Base-by-base conservation (phyloP, 2,888 invertebrate genomes). In the Meiosimyza platycephala region DNA sequence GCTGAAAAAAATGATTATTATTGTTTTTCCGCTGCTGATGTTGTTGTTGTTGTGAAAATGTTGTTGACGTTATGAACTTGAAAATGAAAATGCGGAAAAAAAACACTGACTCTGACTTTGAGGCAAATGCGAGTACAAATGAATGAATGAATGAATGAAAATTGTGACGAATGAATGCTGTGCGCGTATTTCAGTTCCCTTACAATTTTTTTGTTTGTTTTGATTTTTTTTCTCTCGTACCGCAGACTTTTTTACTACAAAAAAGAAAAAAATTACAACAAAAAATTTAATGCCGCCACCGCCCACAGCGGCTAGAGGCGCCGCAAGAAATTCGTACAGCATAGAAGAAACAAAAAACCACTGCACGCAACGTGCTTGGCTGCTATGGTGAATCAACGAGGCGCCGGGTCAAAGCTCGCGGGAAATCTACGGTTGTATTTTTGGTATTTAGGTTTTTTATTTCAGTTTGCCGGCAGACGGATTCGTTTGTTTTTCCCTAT, bases 31-130 rank as follows among this genome's bases (percentile, higher is more conserved):
- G 28, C 59, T n/a, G 28, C 48, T 22, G 54, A 28, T 71, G 55
- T 40, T 40, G 11, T 40, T 15, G 55, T 52, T 47, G 18, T 57
- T 68, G 69, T 50, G 40, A 40, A 40, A 40, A 40, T 65, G 60
- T 71, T 83, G 84, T 84, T 84, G 84, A 84, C 84, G 83, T 83
- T 84, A 81, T 84, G 84, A 84, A 84, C 84, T 84, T 84, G 84
- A 84, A 84, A 84, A 81, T 70, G 40, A 69, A 72, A 70, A 60
- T 69, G 63, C 59, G 52, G 67, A 55, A 60, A 59, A 72, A 69
- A 50, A n/a, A 55, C 18, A 67, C 22, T 16, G 18, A 57, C 40
- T 40, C 40, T 40, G 40, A 40, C 40, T 40, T 40, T 40, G 40
- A 40, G 40, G 68, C 67, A 67, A 71, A 75, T 63, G 55, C 47